phyloP scores from a whole-genome alignment of 92 coral and sea anemone species.

The Parazoanthus darwini region DNA sequence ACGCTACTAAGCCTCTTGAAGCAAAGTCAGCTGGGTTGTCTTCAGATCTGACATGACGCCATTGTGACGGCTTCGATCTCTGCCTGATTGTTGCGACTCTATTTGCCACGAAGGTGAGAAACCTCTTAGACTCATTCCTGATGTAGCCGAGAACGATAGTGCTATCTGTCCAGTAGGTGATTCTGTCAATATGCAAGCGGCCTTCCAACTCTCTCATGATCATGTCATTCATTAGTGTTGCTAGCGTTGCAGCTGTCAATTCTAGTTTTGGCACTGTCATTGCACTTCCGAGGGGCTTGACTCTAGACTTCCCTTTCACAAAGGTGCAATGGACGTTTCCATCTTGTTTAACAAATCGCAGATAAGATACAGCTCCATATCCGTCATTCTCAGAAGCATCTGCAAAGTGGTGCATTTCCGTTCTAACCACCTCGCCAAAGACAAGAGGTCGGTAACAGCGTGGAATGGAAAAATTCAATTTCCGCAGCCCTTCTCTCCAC shows the following conservation, averaged over 20 bases:
- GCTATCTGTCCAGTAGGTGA: slow-evolving; percentile 43
- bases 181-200: slow-evolving; percentile 33
- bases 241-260: too few species aligned
- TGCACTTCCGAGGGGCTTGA: slow-evolving; percentile 52
- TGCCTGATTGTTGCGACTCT: slow-evolving; percentile 35
- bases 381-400: slow-evolving; percentile 54
- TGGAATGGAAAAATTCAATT: slow-evolving; percentile 44
- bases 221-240: slow-evolving; percentile 47
- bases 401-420: slow-evolving; percentile 57
- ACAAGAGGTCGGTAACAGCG: slow-evolving; percentile 42
- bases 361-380: slow-evolving; percentile 49
- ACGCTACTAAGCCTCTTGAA: slow-evolving; percentile 55
- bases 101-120: slow-evolving; percentile 41
- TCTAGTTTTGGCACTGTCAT: slow-evolving; percentile 52
- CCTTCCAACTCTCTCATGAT: slow-evolving; percentile 46
- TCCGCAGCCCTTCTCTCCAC: slow-evolving; percentile 54
- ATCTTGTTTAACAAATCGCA: slow-evolving; percentile 43
- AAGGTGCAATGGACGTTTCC: slow-evolving; percentile 46
- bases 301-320: slow-evolving; percentile 50
- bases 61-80: slow-evolving; percentile 34
- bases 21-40: too few species aligned
- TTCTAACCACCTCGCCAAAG: slow-evolving; percentile 50
- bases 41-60: slow-evolving; percentile 49
- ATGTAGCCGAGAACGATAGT: slow-evolving; percentile 43
- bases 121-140: slow-evolving; percentile 37